A percentile compares a stretch with the other conserved stretches of the same genome.
phyloP scores from a whole-genome alignment of 2,113 vertebrate genomes.

The Tragelaphus strepsiceros region DNA sequence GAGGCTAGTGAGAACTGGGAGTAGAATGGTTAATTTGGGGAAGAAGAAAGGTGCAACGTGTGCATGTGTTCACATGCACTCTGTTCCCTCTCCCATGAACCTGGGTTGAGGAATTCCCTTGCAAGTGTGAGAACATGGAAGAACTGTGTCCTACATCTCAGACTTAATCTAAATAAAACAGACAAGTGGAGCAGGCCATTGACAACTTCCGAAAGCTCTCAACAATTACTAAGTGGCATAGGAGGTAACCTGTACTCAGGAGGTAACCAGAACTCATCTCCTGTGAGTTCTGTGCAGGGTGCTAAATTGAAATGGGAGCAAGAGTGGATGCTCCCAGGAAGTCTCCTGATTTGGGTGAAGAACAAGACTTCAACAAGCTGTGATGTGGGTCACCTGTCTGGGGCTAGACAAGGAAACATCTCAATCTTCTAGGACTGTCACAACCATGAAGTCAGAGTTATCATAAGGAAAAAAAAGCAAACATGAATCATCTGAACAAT shows the following conservation, averaged over 20 bases:
- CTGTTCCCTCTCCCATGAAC: accelerated
- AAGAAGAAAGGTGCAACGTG: not conserved
- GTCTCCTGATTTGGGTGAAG: not conserved
- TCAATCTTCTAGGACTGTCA: not conserved
- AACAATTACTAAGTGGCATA: not conserved
- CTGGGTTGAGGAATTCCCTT: not conserved
- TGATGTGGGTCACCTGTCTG: not conserved
- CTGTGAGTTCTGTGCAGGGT: not conserved
- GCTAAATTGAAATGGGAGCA: not conserved
- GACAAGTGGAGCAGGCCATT: no score
- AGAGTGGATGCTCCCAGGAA: not conserved
- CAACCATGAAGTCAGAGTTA: not conserved
- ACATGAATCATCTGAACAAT: not conserved
- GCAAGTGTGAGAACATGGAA: not conserved
- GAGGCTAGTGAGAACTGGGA: not conserved
- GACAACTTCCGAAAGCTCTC: not conserved
- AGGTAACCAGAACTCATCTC: no score
- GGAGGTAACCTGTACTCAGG: not conserved
- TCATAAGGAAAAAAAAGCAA: not conserved
- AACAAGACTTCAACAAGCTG: not conserved
- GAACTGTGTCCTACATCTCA: not conserved
- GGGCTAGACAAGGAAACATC: not conserved
- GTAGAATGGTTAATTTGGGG: not conserved
- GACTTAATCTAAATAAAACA: not conserved
- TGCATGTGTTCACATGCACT: not conserved